These are phyloP conservation scores for Cirrhinus molitorella DNA, from an alignment of 2,797 vertebrate species.

Conservation along the genomic window DNA sequence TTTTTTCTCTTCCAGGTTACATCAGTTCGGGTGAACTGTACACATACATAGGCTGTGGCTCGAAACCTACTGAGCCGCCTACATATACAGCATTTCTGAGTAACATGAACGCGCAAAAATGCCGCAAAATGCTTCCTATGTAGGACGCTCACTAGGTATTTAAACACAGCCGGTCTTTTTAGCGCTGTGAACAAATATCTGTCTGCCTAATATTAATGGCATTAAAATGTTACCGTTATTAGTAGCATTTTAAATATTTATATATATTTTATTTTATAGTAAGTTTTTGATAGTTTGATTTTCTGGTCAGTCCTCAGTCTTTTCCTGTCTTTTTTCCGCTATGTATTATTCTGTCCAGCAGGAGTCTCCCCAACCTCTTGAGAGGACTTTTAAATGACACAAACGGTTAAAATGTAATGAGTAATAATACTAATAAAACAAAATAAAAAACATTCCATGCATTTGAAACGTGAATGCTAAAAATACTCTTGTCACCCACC, in stretches of 20 bases:
- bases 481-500: slow-evolving; percentile 11
- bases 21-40: slow-evolving; percentile 36
- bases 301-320: background rate
- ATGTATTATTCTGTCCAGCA: slow-evolving; percentile 37
- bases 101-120: background rate
- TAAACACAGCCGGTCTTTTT: background rate
- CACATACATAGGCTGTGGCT: background rate
- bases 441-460: background rate
- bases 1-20: slow-evolving; percentile 37
- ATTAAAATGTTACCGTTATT: background rate
- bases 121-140: background rate
- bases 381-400: background rate
- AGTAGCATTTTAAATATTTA: background rate
- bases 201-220: background rate
- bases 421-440: background rate
- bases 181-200: background rate
- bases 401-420: too few relatives aligned
- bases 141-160: background rate
- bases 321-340: background rate
- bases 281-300: background rate
- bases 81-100: background rate
- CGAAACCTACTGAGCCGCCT: background rate
- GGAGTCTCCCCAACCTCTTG: slow-evolving; percentile 32
- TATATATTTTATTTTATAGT: background rate
- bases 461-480: background rate